A percentile compares a stretch with the other conserved stretches of the same genome.
These are phyloP conservation scores for Pagetopsis macropterus DNA, from an alignment of 2,797 vertebrate genomes.

Conservation along the genomic window DNA sequence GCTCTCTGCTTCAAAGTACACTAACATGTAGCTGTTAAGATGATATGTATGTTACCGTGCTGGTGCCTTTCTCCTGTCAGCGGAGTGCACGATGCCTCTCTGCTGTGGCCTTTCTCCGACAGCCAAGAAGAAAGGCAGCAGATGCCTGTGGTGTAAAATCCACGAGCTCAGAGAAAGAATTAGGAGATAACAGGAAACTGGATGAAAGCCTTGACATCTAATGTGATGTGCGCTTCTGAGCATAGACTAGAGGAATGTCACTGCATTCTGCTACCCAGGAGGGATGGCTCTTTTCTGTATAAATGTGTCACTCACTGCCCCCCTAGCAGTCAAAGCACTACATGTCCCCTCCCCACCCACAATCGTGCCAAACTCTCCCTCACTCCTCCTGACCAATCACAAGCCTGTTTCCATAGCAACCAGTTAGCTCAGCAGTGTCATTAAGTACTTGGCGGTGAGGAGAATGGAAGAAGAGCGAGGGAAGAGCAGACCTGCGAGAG, in stretches of 20 bases:
- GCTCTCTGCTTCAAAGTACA: conserved; percentile 39
- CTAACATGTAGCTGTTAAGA: conserved; percentile 29
- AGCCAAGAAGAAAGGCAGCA: conserved; percentile 19
- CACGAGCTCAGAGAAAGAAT: conserved; percentile 11
- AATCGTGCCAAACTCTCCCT: conserved; percentile 64
- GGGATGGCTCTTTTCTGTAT: conserved; percentile 32
- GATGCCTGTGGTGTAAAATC: conserved; percentile 22
- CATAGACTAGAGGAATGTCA: conserved; percentile 44
- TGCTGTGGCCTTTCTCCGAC: conserved; percentile 21
- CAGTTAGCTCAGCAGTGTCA: conserved; percentile 74
- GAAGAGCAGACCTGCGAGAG: conserved; percentile 32
- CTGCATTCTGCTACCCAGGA: conserved; percentile 39
- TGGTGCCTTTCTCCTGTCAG: conserved; percentile 28
- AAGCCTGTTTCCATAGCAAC: conserved; percentile 78
- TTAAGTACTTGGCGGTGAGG: conserved; percentile 78
- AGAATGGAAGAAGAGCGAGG: conserved; percentile 72
- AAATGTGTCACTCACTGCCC: conserved; percentile 53
- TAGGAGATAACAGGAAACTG: conserved; percentile 12
- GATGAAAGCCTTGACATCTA: conserved; percentile 35
- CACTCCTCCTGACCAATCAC: conserved; percentile 69
- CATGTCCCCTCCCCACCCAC: conserved; percentile 66
- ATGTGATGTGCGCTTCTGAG: conserved; percentile 28
- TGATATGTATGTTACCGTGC: conserved; percentile 25
- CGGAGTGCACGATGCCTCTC: neutral
- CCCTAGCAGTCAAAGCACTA: conserved; percentile 31